Conservation (phyloP, 2,797 vertebrate species). For the Tokudaia muenninki region DNA sequence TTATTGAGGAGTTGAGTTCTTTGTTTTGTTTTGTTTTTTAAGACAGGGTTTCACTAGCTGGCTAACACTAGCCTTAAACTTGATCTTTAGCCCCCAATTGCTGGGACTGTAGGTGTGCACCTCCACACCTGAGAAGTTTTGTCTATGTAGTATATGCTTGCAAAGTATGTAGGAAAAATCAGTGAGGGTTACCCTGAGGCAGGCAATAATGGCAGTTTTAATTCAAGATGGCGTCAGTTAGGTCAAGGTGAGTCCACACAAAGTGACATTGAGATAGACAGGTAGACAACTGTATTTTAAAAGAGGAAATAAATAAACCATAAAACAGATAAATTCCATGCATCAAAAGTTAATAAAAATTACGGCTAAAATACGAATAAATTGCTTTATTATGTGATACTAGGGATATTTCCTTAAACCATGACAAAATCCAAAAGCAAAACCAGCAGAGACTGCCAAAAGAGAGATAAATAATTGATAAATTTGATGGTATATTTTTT, state of each 20-base stretch:
- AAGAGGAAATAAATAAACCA: constrained; percentile 32
- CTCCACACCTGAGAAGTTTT: not conserved
- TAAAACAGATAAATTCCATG: constrained; percentile 41
- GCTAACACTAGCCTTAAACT: not conserved
- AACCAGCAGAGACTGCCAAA: not conserved
- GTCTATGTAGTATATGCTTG: not conserved
- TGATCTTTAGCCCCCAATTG: not conserved
- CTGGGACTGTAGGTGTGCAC: not conserved
- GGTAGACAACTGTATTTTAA: constrained; percentile 12
- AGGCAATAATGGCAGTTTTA: not conserved
- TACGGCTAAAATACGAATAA: constrained; percentile 14
- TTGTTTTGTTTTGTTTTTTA: not conserved
- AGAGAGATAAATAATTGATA: not conserved
- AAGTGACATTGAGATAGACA: not conserved
- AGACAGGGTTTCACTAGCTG: not conserved
- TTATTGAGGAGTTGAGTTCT: not conserved
- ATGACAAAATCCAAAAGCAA: constrained; percentile 25
- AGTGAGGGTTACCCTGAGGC: not conserved
- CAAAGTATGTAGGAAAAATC: not conserved
- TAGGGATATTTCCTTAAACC: not conserved
- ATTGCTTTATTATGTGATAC: not conserved
- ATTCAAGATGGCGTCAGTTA: not conserved
- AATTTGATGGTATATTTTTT: not conserved
- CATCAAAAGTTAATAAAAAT: constrained; percentile 39
- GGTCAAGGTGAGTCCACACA: not conserved